Evolutionary conservation across 2,113 vertebrate genomes (phyloP).

Genomic region (Stomatorhinus ivindoensis): DNA sequence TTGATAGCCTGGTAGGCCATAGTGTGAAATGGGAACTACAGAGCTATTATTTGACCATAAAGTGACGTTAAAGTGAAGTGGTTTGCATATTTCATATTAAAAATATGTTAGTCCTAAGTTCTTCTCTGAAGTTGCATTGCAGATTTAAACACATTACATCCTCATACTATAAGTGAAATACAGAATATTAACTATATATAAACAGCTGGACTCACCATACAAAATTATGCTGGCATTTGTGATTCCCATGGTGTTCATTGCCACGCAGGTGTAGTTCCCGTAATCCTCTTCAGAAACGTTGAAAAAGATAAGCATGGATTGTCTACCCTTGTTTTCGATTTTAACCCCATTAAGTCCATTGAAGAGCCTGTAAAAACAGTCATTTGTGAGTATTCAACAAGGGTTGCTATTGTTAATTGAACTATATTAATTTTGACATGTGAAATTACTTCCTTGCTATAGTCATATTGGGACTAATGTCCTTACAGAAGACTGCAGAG

Average conservation of each 20-base stretch:
- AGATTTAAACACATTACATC: neutral
- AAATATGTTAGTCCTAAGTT: neutral
- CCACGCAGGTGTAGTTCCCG: slow-evolving; percentile 97
- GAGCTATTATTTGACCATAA: neutral
- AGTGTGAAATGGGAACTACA: neutral
- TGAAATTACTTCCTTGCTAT: neutral
- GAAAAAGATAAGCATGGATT: slow-evolving; percentile 90
- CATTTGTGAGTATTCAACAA: neutral
- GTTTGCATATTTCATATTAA: neutral
- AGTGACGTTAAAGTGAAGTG: too few relatives aligned
- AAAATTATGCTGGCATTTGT: slow-evolving; percentile 93
- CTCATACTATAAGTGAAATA: neutral
- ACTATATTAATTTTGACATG: neutral
- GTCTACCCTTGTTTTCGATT: slow-evolving; percentile 88
- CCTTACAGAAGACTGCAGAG: neutral
- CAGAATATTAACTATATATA: neutral
- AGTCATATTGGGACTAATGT: neutral
- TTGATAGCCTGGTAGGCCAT: neutral
- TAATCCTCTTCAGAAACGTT: slow-evolving; percentile 97
- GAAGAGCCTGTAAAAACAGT: slow-evolving; percentile 62
- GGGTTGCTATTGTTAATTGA: neutral
- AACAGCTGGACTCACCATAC: slow-evolving; percentile 69
- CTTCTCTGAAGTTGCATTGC: neutral
- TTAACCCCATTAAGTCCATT: slow-evolving; percentile 78
- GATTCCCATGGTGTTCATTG: slow-evolving; percentile 85